These are phyloP conservation scores for Brachionus calyciflorus DNA, from an alignment of 1,140 invertebrate species.

Conservation along the genomic window DNA sequence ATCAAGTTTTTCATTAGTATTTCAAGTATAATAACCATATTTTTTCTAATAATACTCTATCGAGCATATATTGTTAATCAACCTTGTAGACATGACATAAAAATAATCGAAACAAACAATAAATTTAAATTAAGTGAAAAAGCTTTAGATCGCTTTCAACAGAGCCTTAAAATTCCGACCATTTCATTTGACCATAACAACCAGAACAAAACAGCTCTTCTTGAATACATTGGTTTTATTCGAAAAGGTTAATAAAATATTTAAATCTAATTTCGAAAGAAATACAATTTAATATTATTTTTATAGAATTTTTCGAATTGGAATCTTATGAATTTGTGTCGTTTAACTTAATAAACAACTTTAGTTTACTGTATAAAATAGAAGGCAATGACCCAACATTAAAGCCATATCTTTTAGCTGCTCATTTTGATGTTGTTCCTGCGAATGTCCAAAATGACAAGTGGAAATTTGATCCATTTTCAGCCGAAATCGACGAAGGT, in stretches of 20 bases:
- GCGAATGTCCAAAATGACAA: conserved; percentile 54
- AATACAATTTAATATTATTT: too few species aligned
- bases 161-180: background rate
- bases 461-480: conserved; percentile 64
- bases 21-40: background rate
- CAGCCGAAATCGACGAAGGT: conserved; percentile 60
- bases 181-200: conserved; percentile 21
- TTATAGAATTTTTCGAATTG: background rate
- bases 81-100: conserved; percentile 32
- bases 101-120: background rate
- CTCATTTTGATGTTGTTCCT: conserved; percentile 67
- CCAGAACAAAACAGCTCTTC: conserved; percentile 22
- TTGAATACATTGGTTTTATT: conserved; percentile 20
- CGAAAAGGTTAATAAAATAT: too few species aligned
- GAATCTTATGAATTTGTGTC: conserved; percentile 6
- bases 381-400: conserved; percentile 56
- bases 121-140: background rate
- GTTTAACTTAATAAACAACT: conserved; percentile 58
- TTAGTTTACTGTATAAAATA: conserved; percentile 63
- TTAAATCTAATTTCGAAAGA: too few species aligned
- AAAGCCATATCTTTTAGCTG: conserved; percentile 63
- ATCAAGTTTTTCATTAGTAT: background rate
- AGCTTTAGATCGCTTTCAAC: conserved; percentile 22
- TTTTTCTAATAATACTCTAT: background rate
- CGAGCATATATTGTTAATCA: conserved; percentile 25